Evolutionary conservation across 2,888 invertebrate species (phyloP), one percentile per base, ranked within the genome.

Genomic region (Marronus borbonicus): DNA sequence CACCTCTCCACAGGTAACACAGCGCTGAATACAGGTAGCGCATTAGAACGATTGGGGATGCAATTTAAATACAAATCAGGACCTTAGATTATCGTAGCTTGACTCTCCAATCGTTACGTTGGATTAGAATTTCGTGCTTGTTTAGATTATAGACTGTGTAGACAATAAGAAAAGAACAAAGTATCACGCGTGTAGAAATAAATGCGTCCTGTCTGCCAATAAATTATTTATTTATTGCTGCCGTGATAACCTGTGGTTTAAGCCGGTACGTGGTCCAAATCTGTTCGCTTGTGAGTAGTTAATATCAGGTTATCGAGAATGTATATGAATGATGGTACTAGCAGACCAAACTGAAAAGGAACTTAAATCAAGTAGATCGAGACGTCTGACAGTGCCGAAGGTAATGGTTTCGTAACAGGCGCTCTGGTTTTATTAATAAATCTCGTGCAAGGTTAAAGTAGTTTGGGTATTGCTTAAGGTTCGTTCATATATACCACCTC

Each of bases 41-140:
- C 62, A 31, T 31, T 3, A 62, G 62, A 28, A 62, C 14, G 31
- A 14, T 14, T 28, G 24, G 20, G 55, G 20, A 55, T 55, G 10
- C 24, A 28, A 62, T 62, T 62, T 24, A 62, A 62, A 62, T 62
- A 62, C 62, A 62, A 62, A 62, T 62, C 62, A 62, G 31, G 28
- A 24, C 31, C 8, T 12, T 62, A 28, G 28, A 10, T 62, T 28
- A 14, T 2, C 12, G 14, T 62, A 2, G 31, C 55, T 8, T 24
- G 62, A 7, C 31, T 24, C 3, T 31, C 62, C 62, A 31, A 12
- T 12, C 24, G 62, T 31, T 28, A 62, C 31, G 24, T 62, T 14
- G 31, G 24, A 12, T 24, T 62, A 28, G 62, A 62, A 62, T 31
- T 62, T 62, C 8, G 62, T 62, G 62, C 31, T 24, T 31, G 28